Conservation (phyloP, 1,140 invertebrate genomes). For the Potamilus streckersoni region DNA sequence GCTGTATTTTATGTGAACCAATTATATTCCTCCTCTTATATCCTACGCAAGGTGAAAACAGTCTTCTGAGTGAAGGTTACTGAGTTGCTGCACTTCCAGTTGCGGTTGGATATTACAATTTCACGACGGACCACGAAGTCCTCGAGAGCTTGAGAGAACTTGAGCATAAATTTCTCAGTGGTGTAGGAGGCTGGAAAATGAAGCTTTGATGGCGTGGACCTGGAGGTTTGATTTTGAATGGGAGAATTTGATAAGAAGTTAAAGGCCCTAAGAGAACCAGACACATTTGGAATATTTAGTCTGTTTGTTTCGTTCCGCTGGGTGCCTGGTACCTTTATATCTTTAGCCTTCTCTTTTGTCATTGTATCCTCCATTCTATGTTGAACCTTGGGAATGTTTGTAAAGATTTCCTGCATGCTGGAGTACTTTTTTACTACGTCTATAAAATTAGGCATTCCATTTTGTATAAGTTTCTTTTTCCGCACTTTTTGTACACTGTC, state of each 20-base stretch:
- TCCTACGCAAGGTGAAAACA: constrained; percentile 12
- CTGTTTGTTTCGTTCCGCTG: too few relatives aligned
- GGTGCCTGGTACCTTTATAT: not conserved
- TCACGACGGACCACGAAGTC: constrained; percentile 27
- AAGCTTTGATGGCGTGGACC: too few relatives aligned
- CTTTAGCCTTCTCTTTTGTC: not conserved
- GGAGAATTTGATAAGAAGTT: too few relatives aligned
- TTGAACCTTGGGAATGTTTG: constrained; percentile 2
- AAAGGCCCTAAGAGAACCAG: too few relatives aligned
- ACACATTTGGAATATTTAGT: too few relatives aligned
- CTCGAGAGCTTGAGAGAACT: constrained; percentile 6
- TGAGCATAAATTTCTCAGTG: too few relatives aligned
- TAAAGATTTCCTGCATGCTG: constrained; percentile 17
- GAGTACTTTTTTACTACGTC: constrained; percentile 21
- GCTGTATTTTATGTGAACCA: too few relatives aligned
- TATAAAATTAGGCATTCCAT: constrained; percentile 16
- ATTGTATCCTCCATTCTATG: constrained; percentile 2
- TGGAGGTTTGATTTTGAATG: too few relatives aligned
- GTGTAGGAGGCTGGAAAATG: too few relatives aligned
- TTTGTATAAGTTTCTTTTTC: not conserved
- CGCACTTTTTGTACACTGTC: constrained; percentile 22
- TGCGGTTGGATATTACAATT: constrained; percentile 21
- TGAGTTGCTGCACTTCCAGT: constrained; percentile 13
- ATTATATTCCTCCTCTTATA: not conserved
- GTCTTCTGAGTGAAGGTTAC: constrained; percentile 25